Conservation (phyloP, 1,140 invertebrate species). For the Drosophila pachea region DNA sequence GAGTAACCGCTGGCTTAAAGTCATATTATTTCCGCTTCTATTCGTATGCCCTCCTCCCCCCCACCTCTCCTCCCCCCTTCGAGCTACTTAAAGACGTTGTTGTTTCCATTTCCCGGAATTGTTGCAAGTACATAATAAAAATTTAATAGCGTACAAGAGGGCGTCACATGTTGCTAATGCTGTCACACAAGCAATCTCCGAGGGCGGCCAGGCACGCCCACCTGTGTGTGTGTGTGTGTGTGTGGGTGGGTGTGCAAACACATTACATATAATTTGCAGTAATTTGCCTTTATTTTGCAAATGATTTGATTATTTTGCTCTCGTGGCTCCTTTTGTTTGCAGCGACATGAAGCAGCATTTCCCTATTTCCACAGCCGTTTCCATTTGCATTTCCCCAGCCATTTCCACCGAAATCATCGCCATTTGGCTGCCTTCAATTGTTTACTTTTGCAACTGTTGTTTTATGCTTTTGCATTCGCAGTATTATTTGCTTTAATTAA, state of each 20-base stretch:
- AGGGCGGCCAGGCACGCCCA: constrained; percentile 50
- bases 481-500: constrained; percentile 65
- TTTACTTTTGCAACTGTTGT: constrained; percentile 49
- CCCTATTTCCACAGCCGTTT: background rate
- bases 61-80: too few relatives aligned
- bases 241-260: constrained; percentile 28
- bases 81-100: background rate
- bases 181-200: background rate
- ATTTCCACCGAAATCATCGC: constrained; percentile 2
- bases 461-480: constrained; percentile 28
- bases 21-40: too few relatives aligned
- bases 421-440: constrained; percentile 57
- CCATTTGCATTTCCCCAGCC: constrained; percentile 1
- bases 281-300: constrained; percentile 71
- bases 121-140: constrained; percentile 16
- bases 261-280: constrained; percentile 65
- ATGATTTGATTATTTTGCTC: constrained; percentile 71
- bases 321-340: constrained; percentile 43
- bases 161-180: constrained; percentile 47
- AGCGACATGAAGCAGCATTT: background rate
- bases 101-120: constrained; percentile 17
- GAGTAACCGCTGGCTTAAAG: background rate
- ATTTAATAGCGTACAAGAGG: constrained; percentile 54
- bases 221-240: background rate
- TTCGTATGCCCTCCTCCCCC: too few relatives aligned